Evolutionary conservation across 2,113 vertebrate genomes (phyloP).

Genomic region (Channa argus): DNA sequence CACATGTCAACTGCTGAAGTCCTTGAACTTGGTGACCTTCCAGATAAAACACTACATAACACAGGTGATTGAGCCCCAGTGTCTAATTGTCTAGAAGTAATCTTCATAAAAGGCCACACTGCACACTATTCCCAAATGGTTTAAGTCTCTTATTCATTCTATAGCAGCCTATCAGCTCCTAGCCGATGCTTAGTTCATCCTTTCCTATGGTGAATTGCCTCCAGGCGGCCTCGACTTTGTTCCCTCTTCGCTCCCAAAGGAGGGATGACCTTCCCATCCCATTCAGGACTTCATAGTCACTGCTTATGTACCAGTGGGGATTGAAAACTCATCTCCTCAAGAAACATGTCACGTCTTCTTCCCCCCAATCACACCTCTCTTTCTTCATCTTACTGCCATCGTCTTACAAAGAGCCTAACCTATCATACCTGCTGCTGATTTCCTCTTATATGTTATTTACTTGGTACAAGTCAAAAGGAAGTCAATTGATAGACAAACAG

Average conservation of each 20-base stretch:
- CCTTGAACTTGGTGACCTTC: conserved; percentile 35
- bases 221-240: conserved; percentile 37
- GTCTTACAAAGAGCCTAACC: conserved; percentile 39
- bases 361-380: conserved; percentile 33
- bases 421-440: conserved; percentile 14
- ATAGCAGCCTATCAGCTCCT: conserved; percentile 49
- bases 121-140: conserved; percentile 27
- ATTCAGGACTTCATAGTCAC: conserved; percentile 52
- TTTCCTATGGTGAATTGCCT: conserved; percentile 47
- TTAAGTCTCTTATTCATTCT: conserved; percentile 30
- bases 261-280: conserved; percentile 61
- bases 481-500: too few relatives aligned
- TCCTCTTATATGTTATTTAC: conserved; percentile 18
- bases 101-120: conserved; percentile 48
- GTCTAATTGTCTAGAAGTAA: conserved; percentile 44
- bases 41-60: conserved; percentile 28
- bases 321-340: conserved; percentile 46
- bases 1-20: background rate
- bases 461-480: background rate
- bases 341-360: conserved; percentile 58
- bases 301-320: conserved; percentile 20
- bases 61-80: conserved; percentile 20
- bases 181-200: conserved; percentile 34
- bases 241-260: conserved; percentile 48
- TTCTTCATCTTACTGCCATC: conserved; percentile 7